phyloP scores from a whole-genome alignment of 2,797 vertebrate species.

The Mallotus villosus region DNA sequence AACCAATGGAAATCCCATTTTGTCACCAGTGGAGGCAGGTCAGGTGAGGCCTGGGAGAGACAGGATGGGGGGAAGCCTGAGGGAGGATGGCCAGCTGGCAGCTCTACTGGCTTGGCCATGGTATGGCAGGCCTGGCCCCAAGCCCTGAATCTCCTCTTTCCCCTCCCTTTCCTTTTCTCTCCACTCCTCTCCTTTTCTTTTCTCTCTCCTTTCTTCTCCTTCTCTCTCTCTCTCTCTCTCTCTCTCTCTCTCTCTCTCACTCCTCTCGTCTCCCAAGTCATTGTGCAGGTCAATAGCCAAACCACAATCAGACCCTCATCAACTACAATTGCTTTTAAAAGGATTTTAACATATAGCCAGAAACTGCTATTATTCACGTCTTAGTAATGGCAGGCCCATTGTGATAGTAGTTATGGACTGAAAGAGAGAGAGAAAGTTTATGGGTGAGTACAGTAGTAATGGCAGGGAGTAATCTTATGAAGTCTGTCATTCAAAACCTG shows the following conservation, averaged over 20 bases:
- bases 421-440: conserved; percentile 26
- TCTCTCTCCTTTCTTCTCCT: background rate
- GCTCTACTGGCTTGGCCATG: conserved; percentile 41
- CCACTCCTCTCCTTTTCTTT: background rate
- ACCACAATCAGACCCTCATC: background rate
- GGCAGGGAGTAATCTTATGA: conserved; percentile 44
- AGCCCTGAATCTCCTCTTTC: conserved; percentile 19
- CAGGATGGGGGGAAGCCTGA: conserved; percentile 48
- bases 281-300: too few relatives aligned
- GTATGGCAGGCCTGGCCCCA: conserved; percentile 38
- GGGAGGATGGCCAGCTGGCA: conserved; percentile 66
- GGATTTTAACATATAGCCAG: conserved; percentile 26
- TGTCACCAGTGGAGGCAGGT: conserved; percentile 69
- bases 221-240: too few relatives aligned
- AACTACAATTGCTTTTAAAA: conserved; percentile 32
- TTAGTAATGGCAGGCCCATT: conserved; percentile 30
- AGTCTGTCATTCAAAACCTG: conserved; percentile 49
- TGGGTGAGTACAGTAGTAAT: conserved; percentile 41
- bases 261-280: too few relatives aligned
- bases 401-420: conserved; percentile 31
- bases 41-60: conserved; percentile 34
- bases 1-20: conserved; percentile 72
- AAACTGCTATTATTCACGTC: conserved; percentile 26
- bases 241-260: background rate
- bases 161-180: conserved; percentile 24